Evolutionary conservation across 2,113 vertebrate species (phyloP).

Genomic region (Stegastes partitus): DNA sequence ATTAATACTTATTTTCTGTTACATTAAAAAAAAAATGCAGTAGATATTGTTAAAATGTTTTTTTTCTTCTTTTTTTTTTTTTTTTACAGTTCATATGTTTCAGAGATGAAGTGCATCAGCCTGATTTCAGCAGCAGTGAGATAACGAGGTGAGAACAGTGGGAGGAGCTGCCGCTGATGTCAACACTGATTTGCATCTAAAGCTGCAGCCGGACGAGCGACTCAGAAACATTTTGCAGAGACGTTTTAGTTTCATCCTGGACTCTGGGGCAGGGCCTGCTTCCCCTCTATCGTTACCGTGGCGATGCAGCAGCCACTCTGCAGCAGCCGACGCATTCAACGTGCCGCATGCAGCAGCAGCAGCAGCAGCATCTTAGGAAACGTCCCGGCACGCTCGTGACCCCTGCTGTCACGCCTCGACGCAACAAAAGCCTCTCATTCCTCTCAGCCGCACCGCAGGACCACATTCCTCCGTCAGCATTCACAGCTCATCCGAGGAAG

Average conservation of each 20-base stretch:
- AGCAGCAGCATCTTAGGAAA: slow-evolving; percentile 58
- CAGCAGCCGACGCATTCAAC: slow-evolving; percentile 62
- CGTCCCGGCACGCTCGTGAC: slow-evolving; percentile 44
- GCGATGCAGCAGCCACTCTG: slow-evolving; percentile 72
- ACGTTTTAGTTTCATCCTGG: not conserved
- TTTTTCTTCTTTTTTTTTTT: no score
- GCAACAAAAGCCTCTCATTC: slow-evolving; percentile 71
- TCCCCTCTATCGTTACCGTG: no score
- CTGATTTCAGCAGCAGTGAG: no score
- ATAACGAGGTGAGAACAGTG: not conserved
- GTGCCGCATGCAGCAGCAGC: slow-evolving; percentile 80
- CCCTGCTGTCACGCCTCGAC: slow-evolving; percentile 19
- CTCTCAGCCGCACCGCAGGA: slow-evolving; percentile 31
- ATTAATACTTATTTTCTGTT: no score
- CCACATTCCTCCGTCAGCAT: slow-evolving; percentile 17
- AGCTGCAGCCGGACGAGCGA: no score
- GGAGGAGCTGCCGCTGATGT: slow-evolving; percentile 14
- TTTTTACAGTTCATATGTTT: no score
- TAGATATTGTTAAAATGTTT: no score
- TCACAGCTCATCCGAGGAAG: slow-evolving; percentile 55
- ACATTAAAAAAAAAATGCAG: no score
- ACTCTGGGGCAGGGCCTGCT: slow-evolving; percentile 47
- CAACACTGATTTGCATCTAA: slow-evolving; percentile 1
- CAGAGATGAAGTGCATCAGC: no score
- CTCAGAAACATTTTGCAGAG: no score